phyloP scores from a whole-genome alignment of 2,113 vertebrate species.

The Prinia subflava region DNA sequence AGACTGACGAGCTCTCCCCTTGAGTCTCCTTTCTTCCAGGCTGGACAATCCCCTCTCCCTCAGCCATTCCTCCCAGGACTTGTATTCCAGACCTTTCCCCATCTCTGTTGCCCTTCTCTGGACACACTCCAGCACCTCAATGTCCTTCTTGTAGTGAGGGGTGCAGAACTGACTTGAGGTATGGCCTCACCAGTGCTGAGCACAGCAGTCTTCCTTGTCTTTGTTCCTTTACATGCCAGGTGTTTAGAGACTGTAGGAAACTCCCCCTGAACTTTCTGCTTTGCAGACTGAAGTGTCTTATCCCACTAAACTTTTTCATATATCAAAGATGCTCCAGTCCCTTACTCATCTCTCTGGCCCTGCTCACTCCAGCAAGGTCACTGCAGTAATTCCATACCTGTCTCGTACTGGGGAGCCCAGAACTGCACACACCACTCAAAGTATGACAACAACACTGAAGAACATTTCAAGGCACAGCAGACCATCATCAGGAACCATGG shows the following conservation, averaged over 20 bases:
- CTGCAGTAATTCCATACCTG: background rate
- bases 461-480: background rate
- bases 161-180: background rate
- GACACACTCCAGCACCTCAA: accelerated
- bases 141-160: background rate
- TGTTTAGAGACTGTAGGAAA: background rate
- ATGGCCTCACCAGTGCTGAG: background rate
- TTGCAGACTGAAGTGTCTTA: background rate
- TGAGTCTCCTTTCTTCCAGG: background rate
- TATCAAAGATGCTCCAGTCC: background rate
- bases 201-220: background rate
- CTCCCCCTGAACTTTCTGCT: background rate
- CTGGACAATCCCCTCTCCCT: background rate
- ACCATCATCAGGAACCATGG: background rate
- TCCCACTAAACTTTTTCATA: background rate
- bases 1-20: background rate
- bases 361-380: background rate
- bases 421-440: background rate
- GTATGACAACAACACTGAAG: background rate
- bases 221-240: accelerated
- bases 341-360: background rate
- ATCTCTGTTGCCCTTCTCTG: background rate
- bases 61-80: background rate
- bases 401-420: background rate
- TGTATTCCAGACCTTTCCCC: background rate